Conservation (phyloP, 2,888 invertebrate species). For the Lasiommata megera region DNA sequence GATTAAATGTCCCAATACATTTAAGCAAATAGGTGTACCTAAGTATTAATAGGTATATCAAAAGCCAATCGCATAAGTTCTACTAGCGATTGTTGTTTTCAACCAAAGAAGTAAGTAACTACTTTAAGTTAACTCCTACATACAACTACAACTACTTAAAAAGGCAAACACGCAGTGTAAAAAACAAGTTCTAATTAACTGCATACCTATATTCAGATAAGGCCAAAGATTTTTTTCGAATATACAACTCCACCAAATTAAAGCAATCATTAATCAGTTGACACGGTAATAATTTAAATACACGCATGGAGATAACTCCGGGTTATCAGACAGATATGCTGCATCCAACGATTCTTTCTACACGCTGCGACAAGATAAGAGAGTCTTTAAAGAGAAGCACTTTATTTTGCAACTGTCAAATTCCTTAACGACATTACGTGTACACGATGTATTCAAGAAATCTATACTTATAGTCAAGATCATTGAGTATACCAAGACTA, state of each 20-base stretch:
- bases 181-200: slow-evolving; percentile 23
- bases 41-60: too few relatives aligned
- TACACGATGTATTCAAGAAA: too few relatives aligned
- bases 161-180: neutral
- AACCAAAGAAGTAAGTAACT: too few relatives aligned
- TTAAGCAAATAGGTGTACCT: too few relatives aligned
- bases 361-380: slow-evolving; percentile 6
- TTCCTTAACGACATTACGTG: neutral
- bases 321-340: slow-evolving; percentile 15
- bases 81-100: too few relatives aligned
- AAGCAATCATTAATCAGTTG: slow-evolving; percentile 26
- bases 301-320: slow-evolving; percentile 4
- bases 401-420: slow-evolving; percentile 15
- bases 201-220: slow-evolving; percentile 4
- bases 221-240: slow-evolving; percentile 1
- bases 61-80: too few relatives aligned
- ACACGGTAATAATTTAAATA: slow-evolving; percentile 16
- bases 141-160: too few relatives aligned
- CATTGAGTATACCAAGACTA: too few relatives aligned
- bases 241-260: slow-evolving; percentile 9
- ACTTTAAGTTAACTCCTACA: too few relatives aligned
- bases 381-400: slow-evolving; percentile 1
- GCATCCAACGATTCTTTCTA: neutral
- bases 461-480: too few relatives aligned
- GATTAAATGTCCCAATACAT: too few relatives aligned